A percentile compares a stretch with the other conserved stretches of the same genome.
Evolutionary conservation across 1,140 invertebrate species (phyloP).

Genomic region (Dinoponera quadriceps): DNA sequence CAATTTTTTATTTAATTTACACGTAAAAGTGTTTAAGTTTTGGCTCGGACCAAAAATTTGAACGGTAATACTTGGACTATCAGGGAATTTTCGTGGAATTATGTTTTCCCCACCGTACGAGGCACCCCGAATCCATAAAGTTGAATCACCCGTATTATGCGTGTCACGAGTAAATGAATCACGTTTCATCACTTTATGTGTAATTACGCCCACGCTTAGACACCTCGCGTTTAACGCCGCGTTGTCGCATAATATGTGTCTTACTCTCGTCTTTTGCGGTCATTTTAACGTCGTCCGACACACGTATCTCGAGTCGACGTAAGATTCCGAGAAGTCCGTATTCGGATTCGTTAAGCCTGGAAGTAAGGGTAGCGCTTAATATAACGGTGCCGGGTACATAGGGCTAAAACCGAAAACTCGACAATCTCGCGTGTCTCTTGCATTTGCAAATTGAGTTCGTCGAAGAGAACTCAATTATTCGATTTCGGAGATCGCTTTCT

Average conservation of each 20-base stretch:
- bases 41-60: too few species aligned
- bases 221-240: not conserved
- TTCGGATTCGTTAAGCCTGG: slow-evolving; percentile 66
- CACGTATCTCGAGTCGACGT: slow-evolving; percentile 9
- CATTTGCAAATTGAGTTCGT: slow-evolving; percentile 2
- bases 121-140: not conserved
- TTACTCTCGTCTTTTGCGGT: not conserved
- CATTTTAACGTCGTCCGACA: slow-evolving; percentile 39
- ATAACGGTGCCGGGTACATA: slow-evolving; percentile 60
- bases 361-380: slow-evolving; percentile 69
- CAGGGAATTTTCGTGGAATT: too few species aligned
- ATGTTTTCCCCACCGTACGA: too few species aligned
- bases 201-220: not conserved
- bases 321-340: slow-evolving; percentile 71
- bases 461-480: slow-evolving; percentile 11
- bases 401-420: slow-evolving; percentile 47
- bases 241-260: slow-evolving; percentile 38
- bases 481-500: too few species aligned
- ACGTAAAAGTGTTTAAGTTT: too few species aligned
- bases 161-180: slow-evolving; percentile 39
- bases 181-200: not conserved
- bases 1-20: too few species aligned
- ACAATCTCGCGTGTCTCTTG: slow-evolving; percentile 6
- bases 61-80: too few species aligned
- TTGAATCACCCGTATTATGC: slow-evolving; percentile 11